Conservation (phyloP, 2,797 vertebrate species). For the Leptoclinus maculatus region DNA sequence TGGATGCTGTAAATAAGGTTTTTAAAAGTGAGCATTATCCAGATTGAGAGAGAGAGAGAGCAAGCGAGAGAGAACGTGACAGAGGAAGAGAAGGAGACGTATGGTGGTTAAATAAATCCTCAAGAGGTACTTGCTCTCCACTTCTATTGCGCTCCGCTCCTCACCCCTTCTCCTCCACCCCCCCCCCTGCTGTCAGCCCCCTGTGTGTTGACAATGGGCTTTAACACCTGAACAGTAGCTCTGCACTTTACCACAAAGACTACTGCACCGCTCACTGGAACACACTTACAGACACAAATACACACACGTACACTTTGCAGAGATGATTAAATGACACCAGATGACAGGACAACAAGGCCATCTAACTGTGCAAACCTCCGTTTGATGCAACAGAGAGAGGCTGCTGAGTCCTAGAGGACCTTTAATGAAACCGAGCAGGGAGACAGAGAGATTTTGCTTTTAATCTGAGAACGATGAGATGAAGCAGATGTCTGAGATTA, state of each 20-base stretch:
- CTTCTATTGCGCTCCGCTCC: constrained; percentile 24
- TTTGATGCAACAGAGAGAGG: constrained; percentile 50
- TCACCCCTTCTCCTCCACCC: constrained; percentile 11
- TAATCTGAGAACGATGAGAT: constrained; percentile 70
- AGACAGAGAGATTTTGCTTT: constrained; percentile 62
- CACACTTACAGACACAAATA: constrained; percentile 21
- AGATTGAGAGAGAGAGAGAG: constrained; percentile 62
- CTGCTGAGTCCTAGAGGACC: constrained; percentile 39
- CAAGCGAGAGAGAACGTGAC: constrained; percentile 34
- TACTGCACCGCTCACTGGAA: constrained; percentile 10
- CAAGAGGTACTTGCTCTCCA: constrained; percentile 52
- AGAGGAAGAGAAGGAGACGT: constrained; percentile 64
- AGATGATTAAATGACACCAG: constrained; percentile 70
- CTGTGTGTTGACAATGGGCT: constrained; percentile 60
- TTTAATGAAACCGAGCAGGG: constrained; percentile 69
- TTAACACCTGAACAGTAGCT: constrained; percentile 59
- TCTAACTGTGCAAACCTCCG: constrained; percentile 39
- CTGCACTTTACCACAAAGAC: constrained; percentile 37
- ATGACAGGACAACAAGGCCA: constrained; percentile 62
- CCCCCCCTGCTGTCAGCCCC: constrained; percentile 16
- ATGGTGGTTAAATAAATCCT: constrained; percentile 70
- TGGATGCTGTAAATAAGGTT: constrained; percentile 79
- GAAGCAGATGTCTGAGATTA: constrained; percentile 76
- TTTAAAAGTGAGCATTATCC: constrained; percentile 76
- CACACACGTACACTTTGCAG: not conserved